Evolutionary conservation across 2,888 invertebrate genomes (phyloP).

Genomic region (Caenorhabditis becei): DNA sequence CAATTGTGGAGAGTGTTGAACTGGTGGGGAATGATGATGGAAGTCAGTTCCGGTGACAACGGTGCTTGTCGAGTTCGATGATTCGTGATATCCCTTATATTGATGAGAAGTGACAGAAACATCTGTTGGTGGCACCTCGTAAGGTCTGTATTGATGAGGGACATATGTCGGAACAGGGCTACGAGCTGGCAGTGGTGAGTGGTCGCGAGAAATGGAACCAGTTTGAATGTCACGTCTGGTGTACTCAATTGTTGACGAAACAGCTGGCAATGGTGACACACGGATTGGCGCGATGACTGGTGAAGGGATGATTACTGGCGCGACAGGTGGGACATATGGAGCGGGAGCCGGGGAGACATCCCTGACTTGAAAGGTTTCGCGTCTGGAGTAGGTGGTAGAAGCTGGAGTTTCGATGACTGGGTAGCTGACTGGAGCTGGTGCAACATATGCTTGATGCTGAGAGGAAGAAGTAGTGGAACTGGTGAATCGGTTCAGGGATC

Average conservation of each 20-base stretch:
- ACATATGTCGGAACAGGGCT: slow-evolving; percentile 1
- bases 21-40: slow-evolving; percentile 10
- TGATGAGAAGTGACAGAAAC: background rate
- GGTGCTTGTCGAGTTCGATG: background rate
- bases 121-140: background rate
- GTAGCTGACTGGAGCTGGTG: background rate
- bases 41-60: background rate
- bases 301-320: background rate
- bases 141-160: background rate
- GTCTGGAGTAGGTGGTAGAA: slow-evolving; percentile 1
- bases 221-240: background rate
- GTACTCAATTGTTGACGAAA: background rate
- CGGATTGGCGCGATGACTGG: background rate
- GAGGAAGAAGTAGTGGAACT: background rate
- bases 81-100: background rate
- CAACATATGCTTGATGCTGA: background rate
- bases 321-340: background rate
- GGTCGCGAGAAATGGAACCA: background rate
- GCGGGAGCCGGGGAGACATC: slow-evolving; percentile 2
- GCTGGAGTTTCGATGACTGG: background rate
- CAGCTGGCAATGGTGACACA: background rate
- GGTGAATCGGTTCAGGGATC: background rate
- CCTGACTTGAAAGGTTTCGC: background rate
- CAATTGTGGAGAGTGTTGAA: background rate
- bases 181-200: background rate